These are phyloP conservation scores for Cepaea hortensis DNA, from an alignment of 2,888 invertebrate genomes.

Conservation along the genomic window DNA sequence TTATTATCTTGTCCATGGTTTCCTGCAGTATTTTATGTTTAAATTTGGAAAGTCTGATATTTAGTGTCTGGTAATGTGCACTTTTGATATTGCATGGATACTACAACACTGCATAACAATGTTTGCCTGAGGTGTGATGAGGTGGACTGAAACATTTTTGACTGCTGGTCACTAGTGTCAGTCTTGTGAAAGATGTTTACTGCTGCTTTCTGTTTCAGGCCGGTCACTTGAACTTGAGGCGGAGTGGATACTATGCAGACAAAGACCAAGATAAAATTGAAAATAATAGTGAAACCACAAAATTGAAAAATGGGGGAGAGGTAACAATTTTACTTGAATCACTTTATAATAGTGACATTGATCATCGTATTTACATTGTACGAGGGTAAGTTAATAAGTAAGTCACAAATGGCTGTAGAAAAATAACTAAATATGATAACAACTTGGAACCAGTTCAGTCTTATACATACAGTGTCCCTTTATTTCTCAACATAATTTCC, in stretches of 20 bases:
- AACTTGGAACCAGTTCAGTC: no score
- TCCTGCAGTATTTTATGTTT: no score
- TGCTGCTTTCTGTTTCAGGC: slow-evolving; percentile 53
- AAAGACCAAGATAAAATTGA: slow-evolving; percentile 31
- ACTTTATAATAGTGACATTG: background rate
- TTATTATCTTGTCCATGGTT: no score
- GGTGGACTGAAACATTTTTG: background rate
- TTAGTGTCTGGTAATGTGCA: no score
- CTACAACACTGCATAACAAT: no score
- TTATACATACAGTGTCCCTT: no score
- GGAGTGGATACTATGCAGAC: slow-evolving; percentile 44
- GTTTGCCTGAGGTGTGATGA: background rate
- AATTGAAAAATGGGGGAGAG: slow-evolving; percentile 17
- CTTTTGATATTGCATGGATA: no score
- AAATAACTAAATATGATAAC: no score
- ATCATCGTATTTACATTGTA: background rate
- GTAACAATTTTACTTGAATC: slow-evolving; percentile 17
- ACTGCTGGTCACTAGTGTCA: background rate
- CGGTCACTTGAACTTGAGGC: slow-evolving; percentile 60
- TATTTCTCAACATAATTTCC: no score
- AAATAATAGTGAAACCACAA: slow-evolving; percentile 9
- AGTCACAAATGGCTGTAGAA: no score
- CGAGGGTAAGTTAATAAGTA: no score
- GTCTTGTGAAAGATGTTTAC: background rate
- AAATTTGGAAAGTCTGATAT: no score